Evolutionary conservation across 2,888 invertebrate species (phyloP).

Genomic region (Blera fallax): DNA sequence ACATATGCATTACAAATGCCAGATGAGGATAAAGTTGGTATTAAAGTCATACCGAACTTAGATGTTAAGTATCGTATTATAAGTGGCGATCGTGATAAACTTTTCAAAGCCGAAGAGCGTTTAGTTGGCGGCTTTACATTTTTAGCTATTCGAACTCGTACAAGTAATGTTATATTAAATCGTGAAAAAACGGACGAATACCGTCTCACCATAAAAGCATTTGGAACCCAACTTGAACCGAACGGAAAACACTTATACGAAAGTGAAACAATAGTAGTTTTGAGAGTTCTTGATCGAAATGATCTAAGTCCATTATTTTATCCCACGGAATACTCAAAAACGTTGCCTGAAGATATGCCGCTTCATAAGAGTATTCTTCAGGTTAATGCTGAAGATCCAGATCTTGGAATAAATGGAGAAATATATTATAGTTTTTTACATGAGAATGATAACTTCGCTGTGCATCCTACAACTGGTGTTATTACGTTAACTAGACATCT

Average conservation of each 20-base stretch:
- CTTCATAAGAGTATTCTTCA: conserved; percentile 90
- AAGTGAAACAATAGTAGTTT: conserved; percentile 87
- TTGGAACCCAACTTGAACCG: conserved; percentile 84
- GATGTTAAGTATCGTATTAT: conserved; percentile 93
- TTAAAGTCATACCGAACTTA: conserved; percentile 83
- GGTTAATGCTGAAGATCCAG: conserved; percentile 96
- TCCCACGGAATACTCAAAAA: conserved; percentile 92
- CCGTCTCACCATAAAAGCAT: conserved; percentile 89
- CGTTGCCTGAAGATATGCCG: conserved; percentile 94
- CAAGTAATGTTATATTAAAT: conserved; percentile 94
- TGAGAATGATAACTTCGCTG: conserved; percentile 91
- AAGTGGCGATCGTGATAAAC: conserved; percentile 92
- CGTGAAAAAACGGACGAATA: conserved; percentile 94
- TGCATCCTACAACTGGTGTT: conserved; percentile 96
- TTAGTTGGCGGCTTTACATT: conserved; percentile 97
- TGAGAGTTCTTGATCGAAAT: conserved; percentile 91
- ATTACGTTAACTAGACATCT: conserved; percentile 92
- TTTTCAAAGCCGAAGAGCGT: conserved; percentile 95
- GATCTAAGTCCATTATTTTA: conserved; percentile 97
- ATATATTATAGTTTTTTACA: conserved; percentile 96
- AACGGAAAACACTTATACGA: conserved; percentile 85
- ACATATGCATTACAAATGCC: conserved; percentile 89
- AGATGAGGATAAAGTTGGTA: conserved; percentile 91
- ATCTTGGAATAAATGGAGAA: conserved; percentile 97
- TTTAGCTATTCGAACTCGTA: conserved; percentile 92